These are phyloP conservation scores for Urocyon cinereoargenteus DNA, from an alignment of 2,797 vertebrate species.

Conservation along the genomic window DNA sequence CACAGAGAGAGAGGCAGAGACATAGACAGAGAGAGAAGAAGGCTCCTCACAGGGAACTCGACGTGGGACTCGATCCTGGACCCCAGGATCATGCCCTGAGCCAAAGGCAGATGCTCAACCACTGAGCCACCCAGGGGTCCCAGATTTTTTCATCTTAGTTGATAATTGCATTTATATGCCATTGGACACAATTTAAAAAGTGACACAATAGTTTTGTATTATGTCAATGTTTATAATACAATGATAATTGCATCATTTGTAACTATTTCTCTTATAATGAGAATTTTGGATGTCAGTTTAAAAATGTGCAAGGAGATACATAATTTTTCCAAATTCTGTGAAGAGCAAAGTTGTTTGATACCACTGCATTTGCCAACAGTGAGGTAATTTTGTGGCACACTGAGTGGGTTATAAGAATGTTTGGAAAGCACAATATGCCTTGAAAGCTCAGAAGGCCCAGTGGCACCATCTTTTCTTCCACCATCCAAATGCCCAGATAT, in stretches of 20 bases:
- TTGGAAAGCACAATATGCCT: neutral
- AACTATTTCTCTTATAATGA: constrained; percentile 29
- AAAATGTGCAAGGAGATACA: neutral
- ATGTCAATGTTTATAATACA: neutral
- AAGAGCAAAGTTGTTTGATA: neutral
- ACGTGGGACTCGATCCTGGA: too few relatives aligned
- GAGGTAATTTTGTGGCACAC: neutral
- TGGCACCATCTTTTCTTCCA: neutral
- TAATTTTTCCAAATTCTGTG: constrained; percentile 14
- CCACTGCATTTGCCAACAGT: neutral
- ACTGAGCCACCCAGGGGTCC: too few relatives aligned
- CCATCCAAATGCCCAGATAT: neutral
- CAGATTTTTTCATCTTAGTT: neutral
- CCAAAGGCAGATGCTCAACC: too few relatives aligned
- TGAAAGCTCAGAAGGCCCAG: neutral
- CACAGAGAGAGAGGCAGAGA: too few relatives aligned
- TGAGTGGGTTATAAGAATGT: neutral
- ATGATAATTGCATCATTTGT: neutral
- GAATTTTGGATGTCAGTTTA: neutral
- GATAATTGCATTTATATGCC: neutral
- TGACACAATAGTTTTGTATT: neutral
- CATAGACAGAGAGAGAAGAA: too few relatives aligned
- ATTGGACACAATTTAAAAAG: constrained; percentile 15
- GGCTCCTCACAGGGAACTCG: too few relatives aligned
- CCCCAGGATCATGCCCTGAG: too few relatives aligned